A percentile compares a stretch with the other conserved stretches of the same genome.
These are phyloP conservation scores for Theocolax elegans DNA, from an alignment of 1,140 invertebrate genomes.

Conservation along the genomic window DNA sequence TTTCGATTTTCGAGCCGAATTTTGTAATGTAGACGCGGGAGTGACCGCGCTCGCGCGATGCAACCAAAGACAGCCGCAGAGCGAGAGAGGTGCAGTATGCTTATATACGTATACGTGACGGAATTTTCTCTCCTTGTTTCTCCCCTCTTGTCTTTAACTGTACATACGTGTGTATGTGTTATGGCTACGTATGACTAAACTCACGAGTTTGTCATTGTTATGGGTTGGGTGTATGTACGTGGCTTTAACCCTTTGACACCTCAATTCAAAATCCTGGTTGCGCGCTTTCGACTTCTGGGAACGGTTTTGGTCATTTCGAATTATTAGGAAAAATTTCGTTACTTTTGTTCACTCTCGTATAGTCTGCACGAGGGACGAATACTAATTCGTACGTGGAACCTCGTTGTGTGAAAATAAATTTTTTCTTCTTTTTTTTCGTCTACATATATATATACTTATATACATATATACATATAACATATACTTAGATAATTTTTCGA, in stretches of 20 bases:
- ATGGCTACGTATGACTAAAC: too few species aligned
- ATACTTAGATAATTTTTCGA: too few species aligned
- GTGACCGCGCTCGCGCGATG: background rate
- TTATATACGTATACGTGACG: constrained; percentile 24
- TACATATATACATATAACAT: too few species aligned
- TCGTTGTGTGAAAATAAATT: too few species aligned
- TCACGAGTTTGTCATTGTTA: background rate
- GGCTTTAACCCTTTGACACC: background rate
- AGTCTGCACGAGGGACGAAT: too few species aligned
- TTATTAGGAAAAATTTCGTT: too few species aligned
- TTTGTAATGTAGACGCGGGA: background rate
- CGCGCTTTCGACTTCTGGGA: background rate
- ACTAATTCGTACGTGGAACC: too few species aligned
- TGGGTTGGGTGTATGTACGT: background rate
- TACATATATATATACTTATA: too few species aligned
- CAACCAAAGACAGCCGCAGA: background rate
- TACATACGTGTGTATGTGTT: background rate
- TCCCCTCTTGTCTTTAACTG: constrained; percentile 1
- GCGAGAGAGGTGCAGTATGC: background rate
- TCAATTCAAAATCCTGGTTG: background rate
- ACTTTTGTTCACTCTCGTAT: too few species aligned
- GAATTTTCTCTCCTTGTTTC: constrained; percentile 21
- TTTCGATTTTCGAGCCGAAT: constrained; percentile 9
- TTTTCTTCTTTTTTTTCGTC: too few species aligned
- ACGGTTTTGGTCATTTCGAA: too few species aligned